Evolutionary conservation across 1,140 invertebrate genomes (phyloP).

Genomic region (Bemisia tabaci): DNA sequence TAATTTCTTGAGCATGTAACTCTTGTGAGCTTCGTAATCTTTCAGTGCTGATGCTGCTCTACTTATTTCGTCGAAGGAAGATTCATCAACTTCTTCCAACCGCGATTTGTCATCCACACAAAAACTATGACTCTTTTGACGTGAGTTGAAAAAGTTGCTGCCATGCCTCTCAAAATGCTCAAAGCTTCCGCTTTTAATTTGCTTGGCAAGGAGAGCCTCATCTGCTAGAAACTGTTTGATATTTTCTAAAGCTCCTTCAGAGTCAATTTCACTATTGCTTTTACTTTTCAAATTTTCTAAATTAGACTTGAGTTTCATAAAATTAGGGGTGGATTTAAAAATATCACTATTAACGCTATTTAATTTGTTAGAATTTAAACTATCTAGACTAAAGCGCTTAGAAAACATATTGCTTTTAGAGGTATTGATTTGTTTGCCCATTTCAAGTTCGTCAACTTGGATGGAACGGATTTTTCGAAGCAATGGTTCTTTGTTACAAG

Average conservation of each 20-base stretch:
- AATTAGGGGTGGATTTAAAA: background rate
- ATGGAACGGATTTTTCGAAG: background rate
- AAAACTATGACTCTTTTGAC: background rate
- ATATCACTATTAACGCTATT: background rate
- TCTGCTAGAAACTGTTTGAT: constrained; percentile 14
- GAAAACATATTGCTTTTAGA: background rate
- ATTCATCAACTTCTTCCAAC: background rate
- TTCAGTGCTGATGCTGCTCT: background rate
- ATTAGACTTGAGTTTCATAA: background rate
- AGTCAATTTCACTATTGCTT: background rate
- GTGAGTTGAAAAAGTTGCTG: background rate
- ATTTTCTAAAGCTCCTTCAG: background rate
- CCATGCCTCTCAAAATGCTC: background rate
- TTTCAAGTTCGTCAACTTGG: background rate
- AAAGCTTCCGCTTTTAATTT: constrained; percentile 16
- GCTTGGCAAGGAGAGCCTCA: constrained; percentile 13
- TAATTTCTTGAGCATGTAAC: background rate
- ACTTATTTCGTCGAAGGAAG: background rate
- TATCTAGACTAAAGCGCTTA: background rate
- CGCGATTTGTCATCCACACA: background rate
- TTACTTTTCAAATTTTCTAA: background rate
- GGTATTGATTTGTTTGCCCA: background rate
- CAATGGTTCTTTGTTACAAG: background rate
- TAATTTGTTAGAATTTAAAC: background rate
- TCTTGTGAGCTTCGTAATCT: background rate